Base-by-base conservation (phyloP, 2,888 invertebrate genomes). In the Eumerus sabulonum region DNA sequence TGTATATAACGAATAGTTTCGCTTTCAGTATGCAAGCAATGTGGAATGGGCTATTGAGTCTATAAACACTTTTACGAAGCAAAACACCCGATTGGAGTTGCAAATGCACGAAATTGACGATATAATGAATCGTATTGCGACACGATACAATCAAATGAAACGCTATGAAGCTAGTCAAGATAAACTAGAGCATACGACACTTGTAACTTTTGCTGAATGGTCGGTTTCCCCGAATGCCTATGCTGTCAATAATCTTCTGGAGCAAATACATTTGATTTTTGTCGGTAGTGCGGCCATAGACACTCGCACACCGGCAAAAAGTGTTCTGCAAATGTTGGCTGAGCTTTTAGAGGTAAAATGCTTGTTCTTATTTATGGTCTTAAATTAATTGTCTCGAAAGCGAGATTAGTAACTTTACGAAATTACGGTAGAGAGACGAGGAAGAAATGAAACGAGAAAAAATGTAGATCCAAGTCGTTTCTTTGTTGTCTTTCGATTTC, bases 171-270 rank as follows among this genome's bases (percentile, higher is more conserved):
- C 89, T 1, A 84, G 90, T 53, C 90, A 90, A 82, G 87, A 90
- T 36, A 90, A 90, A 70, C 88, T 92, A 82, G 94, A 95, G 85
- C 86, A 89, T 81, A 90, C 90, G 72, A 95, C 95, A 5, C 85
- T 95, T 82, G 90, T 93, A 84, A 91, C 92, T 84, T 95, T 95
- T 85, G 94, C 95, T 0, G 90, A 90, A 82, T 92, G 91, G 88
- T 92, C 93, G 45, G 92, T 94, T 1, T 92, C 94, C 0, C 93
- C 93, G 83, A 92, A 92, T 83, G 89, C 92, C 0, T 90, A 91
- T 48, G 93, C 94, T 1, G 89, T 95, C 63, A 91, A 92, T 35
- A 92, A 92, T 76, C 85, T 94, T 18, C 86, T 95, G 83, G 93
- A 93, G 85, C 90, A 92, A 9, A 90, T 95, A 40, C 93, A 94